Conservation (phyloP, 1,140 invertebrate genomes). For the Manduca sexta region DNA sequence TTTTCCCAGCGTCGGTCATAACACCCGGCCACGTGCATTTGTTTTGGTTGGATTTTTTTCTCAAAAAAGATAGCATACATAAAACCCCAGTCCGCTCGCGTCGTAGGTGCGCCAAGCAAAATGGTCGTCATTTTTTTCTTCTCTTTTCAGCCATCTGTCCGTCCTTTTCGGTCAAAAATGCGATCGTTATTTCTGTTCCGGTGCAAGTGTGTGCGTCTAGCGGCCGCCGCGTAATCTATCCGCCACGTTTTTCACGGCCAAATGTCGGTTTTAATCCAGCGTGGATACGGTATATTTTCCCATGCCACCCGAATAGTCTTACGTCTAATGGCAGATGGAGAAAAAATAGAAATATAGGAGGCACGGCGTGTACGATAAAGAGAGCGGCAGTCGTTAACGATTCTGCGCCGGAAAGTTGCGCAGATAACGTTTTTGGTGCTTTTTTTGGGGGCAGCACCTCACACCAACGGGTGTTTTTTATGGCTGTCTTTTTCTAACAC, state of each 20-base stretch:
- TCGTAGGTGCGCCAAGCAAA: conserved; percentile 69
- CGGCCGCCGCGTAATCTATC: conserved; percentile 40
- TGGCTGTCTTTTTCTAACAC: conserved; percentile 66
- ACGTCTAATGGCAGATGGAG: conserved; percentile 61
- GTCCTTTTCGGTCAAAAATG: conserved; percentile 73
- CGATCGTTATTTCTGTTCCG: conserved; percentile 73
- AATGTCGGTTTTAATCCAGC: conserved; percentile 12
- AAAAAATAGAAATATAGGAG: conserved; percentile 74
- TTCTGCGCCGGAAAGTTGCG: conserved; percentile 72
- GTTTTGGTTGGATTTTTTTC: conserved; percentile 72
- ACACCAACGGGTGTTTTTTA: conserved; percentile 69
- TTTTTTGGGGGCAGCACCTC: conserved; percentile 70
- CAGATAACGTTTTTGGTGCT: conserved; percentile 72
- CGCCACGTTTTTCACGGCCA: conserved; percentile 22
- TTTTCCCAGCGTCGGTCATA: conserved; percentile 64
- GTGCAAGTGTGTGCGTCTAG: conserved; percentile 63
- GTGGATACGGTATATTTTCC: conserved; percentile 20
- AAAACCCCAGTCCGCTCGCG: conserved; percentile 55
- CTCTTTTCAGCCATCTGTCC: conserved; percentile 72
- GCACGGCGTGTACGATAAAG: conserved; percentile 68
- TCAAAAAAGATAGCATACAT: conserved; percentile 68
- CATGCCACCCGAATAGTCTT: conserved; percentile 38
- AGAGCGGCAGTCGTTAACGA: conserved; percentile 71
- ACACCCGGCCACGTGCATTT: conserved; percentile 71
- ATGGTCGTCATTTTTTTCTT: conserved; percentile 73